Conservation (phyloP, 1,140 invertebrate genomes). For the Sesamia nonagrioides region DNA sequence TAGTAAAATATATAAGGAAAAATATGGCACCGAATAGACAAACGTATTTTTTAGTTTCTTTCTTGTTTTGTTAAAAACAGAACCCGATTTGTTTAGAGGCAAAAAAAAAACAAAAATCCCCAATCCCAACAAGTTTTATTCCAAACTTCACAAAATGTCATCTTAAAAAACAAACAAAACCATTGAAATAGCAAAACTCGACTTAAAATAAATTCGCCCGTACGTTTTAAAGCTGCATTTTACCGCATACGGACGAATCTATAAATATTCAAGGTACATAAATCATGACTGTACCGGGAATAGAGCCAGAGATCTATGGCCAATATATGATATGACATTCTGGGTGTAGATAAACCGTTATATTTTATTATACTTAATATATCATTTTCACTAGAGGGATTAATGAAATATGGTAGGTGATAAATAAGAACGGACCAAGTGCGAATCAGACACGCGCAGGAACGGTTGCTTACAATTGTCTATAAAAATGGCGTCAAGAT, state of each 20-base stretch:
- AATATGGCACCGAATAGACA: no score
- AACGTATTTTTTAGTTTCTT: no score
- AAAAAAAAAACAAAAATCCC: background rate
- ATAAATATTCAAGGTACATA: constrained; percentile 5
- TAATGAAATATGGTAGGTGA: background rate
- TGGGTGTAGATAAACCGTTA: background rate
- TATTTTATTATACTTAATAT: background rate
- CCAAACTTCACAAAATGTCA: no score
- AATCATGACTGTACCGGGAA: constrained; percentile 15
- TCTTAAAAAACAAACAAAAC: background rate
- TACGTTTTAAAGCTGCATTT: constrained; percentile 13
- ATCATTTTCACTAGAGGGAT: constrained; percentile 19
- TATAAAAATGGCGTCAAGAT: no score
- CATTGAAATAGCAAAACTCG: background rate
- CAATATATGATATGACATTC: constrained; percentile 19
- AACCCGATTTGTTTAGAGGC: no score
- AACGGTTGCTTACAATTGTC: no score
- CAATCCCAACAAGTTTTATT: background rate
- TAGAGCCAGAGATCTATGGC: constrained; percentile 10
- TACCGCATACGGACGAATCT: background rate
- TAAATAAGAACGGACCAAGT: no score
- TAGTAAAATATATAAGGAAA: no score
- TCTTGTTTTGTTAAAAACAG: no score
- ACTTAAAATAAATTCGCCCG: background rate
- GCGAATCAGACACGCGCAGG: no score